A percentile compares a stretch with the other conserved stretches of the same genome.
Conservation (phyloP, 2,888 invertebrate genomes). For the Agonum fuliginosum region DNA sequence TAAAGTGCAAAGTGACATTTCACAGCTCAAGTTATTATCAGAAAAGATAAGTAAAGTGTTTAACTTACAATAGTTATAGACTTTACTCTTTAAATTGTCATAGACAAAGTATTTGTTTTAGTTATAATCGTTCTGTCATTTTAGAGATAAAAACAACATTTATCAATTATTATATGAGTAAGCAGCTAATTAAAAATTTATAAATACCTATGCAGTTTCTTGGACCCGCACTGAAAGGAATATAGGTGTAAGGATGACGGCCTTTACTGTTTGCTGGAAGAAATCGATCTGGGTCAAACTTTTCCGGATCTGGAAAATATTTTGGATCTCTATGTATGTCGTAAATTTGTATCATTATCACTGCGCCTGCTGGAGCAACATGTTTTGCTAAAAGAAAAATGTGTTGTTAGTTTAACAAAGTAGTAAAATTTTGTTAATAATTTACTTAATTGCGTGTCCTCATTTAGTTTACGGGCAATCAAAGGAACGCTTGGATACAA, state of each 20-base stretch:
- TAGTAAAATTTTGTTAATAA: neutral
- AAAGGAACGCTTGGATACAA: slow-evolving; percentile 78
- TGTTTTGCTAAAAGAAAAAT: neutral
- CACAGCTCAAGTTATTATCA: too few species aligned
- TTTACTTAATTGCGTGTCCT: neutral
- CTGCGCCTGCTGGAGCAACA: neutral
- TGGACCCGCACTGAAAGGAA: neutral
- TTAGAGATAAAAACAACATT: too few species aligned
- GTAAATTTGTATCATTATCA: neutral
- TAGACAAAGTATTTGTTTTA: too few species aligned
- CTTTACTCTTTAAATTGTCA: too few species aligned
- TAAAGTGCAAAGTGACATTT: too few species aligned
- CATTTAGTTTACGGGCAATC: neutral
- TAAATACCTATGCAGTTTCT: neutral
- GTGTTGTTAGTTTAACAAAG: neutral
- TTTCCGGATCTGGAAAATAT: neutral
- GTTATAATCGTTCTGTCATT: too few species aligned
- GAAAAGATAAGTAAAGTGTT: too few species aligned
- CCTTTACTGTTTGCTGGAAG: neutral
- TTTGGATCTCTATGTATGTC: neutral
- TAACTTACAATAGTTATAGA: too few species aligned
- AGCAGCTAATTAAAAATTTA: neutral
- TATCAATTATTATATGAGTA: too few species aligned
- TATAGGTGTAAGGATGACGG: neutral
- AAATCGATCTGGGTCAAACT: neutral